A percentile compares a stretch with the other conserved stretches of the same genome.
These are phyloP conservation scores for Cinclus cinclus DNA, from an alignment of 2,113 vertebrate genomes.

Conservation along the genomic window DNA sequence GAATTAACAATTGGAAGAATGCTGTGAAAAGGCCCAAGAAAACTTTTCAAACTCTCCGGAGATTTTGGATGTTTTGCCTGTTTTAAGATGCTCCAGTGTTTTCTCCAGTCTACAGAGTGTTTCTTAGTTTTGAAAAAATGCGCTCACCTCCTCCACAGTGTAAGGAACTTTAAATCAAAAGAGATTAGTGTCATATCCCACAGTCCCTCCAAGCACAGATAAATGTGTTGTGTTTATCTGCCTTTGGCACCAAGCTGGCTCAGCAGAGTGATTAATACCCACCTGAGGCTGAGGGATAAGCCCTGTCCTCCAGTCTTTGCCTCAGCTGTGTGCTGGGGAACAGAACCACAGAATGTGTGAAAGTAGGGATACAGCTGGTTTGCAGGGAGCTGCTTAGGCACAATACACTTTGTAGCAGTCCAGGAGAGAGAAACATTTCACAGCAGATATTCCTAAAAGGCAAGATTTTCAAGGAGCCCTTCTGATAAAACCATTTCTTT, in stretches of 20 bases:
- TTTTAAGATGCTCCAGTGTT: background rate
- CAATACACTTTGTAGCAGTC: background rate
- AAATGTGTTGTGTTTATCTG: background rate
- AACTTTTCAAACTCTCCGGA: background rate
- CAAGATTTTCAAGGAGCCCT: background rate
- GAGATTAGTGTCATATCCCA: background rate
- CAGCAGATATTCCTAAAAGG: background rate
- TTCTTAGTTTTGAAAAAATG: conserved; percentile 17
- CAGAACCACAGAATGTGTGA: background rate
- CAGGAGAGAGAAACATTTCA: background rate
- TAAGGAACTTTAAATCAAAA: conserved; percentile 27
- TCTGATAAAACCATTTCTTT: background rate
- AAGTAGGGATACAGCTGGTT: background rate
- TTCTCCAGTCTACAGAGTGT: background rate
- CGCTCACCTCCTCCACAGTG: background rate
- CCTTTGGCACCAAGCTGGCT: conserved; percentile 13
- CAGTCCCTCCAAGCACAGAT: background rate
- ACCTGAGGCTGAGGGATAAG: conserved; percentile 13
- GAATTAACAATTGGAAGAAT: background rate
- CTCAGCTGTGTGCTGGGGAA: background rate
- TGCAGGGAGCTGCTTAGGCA: background rate
- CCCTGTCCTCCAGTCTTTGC: background rate
- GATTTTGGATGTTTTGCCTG: background rate
- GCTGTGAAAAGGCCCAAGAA: background rate
- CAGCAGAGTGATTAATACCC: conserved; percentile 13